These are phyloP conservation scores for Leptatherina wallacei DNA, from an alignment of 2,797 vertebrate species.

Conservation along the genomic window DNA sequence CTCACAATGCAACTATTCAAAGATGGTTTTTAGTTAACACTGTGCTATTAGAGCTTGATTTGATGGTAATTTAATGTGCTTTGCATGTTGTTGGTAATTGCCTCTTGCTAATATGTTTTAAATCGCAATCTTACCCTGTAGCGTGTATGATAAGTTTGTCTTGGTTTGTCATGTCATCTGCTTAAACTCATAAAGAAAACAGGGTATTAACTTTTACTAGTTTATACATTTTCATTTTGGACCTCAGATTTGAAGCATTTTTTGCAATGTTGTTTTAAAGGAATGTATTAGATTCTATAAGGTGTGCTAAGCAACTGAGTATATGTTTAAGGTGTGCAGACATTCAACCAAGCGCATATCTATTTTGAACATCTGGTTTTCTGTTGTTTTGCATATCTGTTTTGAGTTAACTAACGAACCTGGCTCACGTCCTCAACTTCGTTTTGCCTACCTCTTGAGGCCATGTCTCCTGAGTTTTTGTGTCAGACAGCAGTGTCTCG, in stretches of 20 bases:
- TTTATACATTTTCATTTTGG: too few relatives aligned
- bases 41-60: conserved; percentile 18
- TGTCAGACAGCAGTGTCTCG: conserved; percentile 57
- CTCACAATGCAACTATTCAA: conserved; percentile 14
- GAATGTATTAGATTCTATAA: background rate
- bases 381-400: background rate
- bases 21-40: conserved; percentile 27
- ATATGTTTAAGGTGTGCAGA: background rate
- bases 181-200: too few relatives aligned
- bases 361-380: background rate
- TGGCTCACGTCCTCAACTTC: conserved; percentile 8
- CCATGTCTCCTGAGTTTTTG: conserved; percentile 46
- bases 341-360: background rate
- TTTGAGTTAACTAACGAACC: conserved; percentile 21
- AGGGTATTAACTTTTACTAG: too few relatives aligned
- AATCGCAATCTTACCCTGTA: conserved; percentile 23
- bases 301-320: background rate
- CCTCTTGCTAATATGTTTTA: conserved; percentile 39
- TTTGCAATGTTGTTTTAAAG: too few relatives aligned
- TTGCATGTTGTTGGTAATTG: conserved; percentile 33
- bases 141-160: background rate
- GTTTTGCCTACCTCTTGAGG: conserved; percentile 23
- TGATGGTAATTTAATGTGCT: conserved; percentile 46
- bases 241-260: too few relatives aligned
- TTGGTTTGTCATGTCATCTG: too few relatives aligned